Base-by-base conservation (phyloP, 2,888 invertebrate species). In the Andrena bicolor region DNA sequence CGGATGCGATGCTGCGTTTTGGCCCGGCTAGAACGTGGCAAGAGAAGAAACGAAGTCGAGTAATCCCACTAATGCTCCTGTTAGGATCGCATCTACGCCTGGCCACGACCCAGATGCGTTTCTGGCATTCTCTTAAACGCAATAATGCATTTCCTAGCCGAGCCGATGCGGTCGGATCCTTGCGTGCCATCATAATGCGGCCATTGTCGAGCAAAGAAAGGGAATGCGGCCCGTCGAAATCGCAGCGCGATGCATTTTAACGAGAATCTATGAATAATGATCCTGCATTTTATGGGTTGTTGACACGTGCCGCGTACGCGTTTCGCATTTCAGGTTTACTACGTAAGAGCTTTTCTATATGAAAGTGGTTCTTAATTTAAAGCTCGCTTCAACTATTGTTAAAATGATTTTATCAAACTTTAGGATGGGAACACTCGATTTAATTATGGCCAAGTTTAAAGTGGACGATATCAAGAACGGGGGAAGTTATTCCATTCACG, bases 61-160 rank as follows among this genome's bases (percentile, higher is more conserved):
- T 84, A 86, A 87, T 88, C 80, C 73, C 84, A 80, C 82, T 87
- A 87, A 88, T 88, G 87, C 78, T 81, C 78, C 69, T 76, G 77
- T 80, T 78, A 82, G 83, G 71, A 76, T 80, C 83, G 79, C 72
- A 65, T 84, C 84, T 78, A 83, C 68, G 66, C 56, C 63, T 76
- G 78, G 60, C 77, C 61, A 80, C 76, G 82, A 78, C 70, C 78
- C 76, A 83, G 84, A 79, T 82, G 84, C 82, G 78, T 84, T 80
- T 84, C 84, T 82, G 82, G 75, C 73, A 86, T 87, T 87, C 86
- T 76, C 76, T 80, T 82, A 75, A 86, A 84, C 76, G 84, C 80
- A 88, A 85, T 86, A 83, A 86, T 86, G 81, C 83, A 84, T 78
- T 71, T 72, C 74, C 74, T 69, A 79, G 64, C 66, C 63, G 71